These are phyloP conservation scores for Anseranas semipalmata DNA, from an alignment of 2,113 vertebrate genomes.

Conservation along the genomic window DNA sequence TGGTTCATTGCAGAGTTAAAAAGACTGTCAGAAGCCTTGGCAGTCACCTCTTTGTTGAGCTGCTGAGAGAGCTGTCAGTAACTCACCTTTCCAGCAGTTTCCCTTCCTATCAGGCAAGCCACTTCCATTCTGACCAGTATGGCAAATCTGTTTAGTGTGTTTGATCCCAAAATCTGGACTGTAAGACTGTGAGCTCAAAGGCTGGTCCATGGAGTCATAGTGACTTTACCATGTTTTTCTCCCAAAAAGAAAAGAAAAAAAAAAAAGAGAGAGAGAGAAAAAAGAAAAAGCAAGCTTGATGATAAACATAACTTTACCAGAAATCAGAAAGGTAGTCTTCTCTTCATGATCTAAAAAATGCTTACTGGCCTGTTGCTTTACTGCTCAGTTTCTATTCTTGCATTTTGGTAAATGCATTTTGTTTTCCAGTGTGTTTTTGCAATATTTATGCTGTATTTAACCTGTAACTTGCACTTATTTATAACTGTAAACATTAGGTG, in stretches of 20 bases:
- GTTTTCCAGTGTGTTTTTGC: neutral
- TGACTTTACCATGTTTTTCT: neutral
- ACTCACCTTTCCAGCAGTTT: neutral
- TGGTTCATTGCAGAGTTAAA: neutral
- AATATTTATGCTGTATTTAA: neutral
- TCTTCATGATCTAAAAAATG: neutral
- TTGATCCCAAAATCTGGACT: neutral
- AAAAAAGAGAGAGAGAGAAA: too few relatives aligned
- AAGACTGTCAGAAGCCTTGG: neutral
- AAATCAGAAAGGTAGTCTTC: accelerated
- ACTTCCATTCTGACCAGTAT: neutral
- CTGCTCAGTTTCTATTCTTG: neutral
- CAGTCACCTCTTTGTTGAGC: neutral
- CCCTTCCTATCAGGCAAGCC: neutral
- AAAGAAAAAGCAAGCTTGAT: accelerated
- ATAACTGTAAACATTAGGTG: neutral
- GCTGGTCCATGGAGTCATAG: neutral
- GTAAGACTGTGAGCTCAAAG: neutral
- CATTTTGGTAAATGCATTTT: neutral
- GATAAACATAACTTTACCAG: neutral
- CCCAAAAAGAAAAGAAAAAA: too few relatives aligned
- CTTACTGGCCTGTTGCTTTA: neutral
- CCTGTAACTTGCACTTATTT: neutral
- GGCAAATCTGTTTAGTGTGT: neutral
- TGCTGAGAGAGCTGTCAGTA: neutral